phyloP scores from a whole-genome alignment of 2,797 vertebrate genomes.

The Xerus rutilus region DNA sequence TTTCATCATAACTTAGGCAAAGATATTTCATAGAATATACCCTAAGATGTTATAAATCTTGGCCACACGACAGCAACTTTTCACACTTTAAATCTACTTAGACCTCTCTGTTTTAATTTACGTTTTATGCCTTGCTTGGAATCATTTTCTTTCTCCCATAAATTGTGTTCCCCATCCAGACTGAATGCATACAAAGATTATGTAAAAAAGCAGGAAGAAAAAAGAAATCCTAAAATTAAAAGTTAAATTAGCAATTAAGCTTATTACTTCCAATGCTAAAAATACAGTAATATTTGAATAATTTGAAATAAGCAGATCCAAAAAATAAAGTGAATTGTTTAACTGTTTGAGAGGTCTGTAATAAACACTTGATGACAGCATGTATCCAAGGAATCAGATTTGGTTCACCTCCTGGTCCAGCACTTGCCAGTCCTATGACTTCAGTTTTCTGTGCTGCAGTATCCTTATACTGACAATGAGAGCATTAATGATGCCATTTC shows the following conservation, averaged over 20 bases:
- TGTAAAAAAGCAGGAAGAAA: neutral
- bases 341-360: neutral
- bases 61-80: neutral
- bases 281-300: neutral
- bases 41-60: neutral
- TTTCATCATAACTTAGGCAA: neutral
- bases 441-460: neutral
- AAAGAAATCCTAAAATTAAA: slow-evolving; percentile 9
- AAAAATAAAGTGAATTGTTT: neutral
- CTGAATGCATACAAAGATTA: slow-evolving; percentile 2
- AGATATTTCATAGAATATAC: slow-evolving; percentile 5
- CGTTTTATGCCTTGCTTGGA: neutral
- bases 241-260: neutral
- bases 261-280: neutral
- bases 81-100: slow-evolving; percentile 36
- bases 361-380: neutral
- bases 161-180: neutral
- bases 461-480: neutral
- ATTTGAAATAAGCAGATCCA: slow-evolving; percentile 20
- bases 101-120: slow-evolving; percentile 4
- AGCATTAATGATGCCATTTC: neutral
- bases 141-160: neutral
- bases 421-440: neutral
- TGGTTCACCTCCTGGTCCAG: neutral
- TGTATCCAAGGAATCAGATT: neutral